A percentile compares a stretch with the other conserved stretches of the same genome.
phyloP scores from a whole-genome alignment of 2,888 invertebrate genomes.

The Abrostola tripartita region DNA sequence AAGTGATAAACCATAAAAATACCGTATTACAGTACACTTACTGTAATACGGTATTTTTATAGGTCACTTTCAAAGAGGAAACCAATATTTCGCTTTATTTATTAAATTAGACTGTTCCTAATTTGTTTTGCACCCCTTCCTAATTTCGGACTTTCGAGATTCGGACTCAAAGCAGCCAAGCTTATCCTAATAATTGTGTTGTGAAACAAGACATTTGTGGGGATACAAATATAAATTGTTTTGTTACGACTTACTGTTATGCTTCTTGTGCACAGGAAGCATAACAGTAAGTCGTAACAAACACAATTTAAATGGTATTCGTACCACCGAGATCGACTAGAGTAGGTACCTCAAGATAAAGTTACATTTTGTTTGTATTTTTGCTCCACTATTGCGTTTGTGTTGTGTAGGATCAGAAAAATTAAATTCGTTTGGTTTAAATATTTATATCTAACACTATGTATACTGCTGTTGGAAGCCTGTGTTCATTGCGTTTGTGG shows the following conservation, averaged over 20 bases:
- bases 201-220: conserved; percentile 33
- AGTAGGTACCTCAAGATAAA: background rate
- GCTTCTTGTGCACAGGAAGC: too few relatives aligned
- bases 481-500: too few relatives aligned
- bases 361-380: background rate
- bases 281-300: too few relatives aligned
- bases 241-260: conserved; percentile 9
- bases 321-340: background rate
- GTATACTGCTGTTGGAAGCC: too few relatives aligned
- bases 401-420: background rate
- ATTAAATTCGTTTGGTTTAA: background rate
- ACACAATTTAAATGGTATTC: background rate
- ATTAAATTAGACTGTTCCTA: background rate
- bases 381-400: background rate
- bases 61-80: too few relatives aligned
- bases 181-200: conserved; percentile 43
- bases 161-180: conserved; percentile 9
- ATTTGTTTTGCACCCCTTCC: background rate
- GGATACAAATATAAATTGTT: conserved; percentile 32
- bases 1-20: too few relatives aligned
- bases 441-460: too few relatives aligned
- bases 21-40: too few relatives aligned
- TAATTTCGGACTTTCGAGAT: background rate
- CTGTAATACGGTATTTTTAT: too few relatives aligned
- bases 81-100: too few relatives aligned